phyloP scores from a whole-genome alignment of 1,140 invertebrate genomes.

The Bombyx mori region ASM3026992v2 NC_085115.1:8704501-8705000 shows the following conservation, averaged over 20 bases:
- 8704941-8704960: conserved; percentile 61
- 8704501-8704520: conserved; percentile 24
- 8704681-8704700: conserved; percentile 12
- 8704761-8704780: conserved; percentile 29
- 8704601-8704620: conserved; percentile 34
- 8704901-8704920: conserved; percentile 26
- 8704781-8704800: conserved; percentile 41
- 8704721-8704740: conserved; percentile 30
- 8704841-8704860: conserved; percentile 22
- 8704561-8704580: conserved; percentile 32
- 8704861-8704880: background rate
- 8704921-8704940: conserved; percentile 41
- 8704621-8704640: conserved; percentile 34
- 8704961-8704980: conserved; percentile 75
- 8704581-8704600: conserved; percentile 25
- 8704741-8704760: conserved; percentile 32
- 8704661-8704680: conserved; percentile 2
- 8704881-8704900: background rate
- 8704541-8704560: conserved; percentile 26
- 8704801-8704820: conserved; percentile 24
- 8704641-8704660: background rate
- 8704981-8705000: conserved; percentile 77
- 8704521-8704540: conserved; percentile 36
- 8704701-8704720: conserved; percentile 33
- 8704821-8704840: conserved; percentile 34